Conservation (phyloP, 53 echinoderm and acorn worm genomes). For the Luidia sarsii region DNA sequence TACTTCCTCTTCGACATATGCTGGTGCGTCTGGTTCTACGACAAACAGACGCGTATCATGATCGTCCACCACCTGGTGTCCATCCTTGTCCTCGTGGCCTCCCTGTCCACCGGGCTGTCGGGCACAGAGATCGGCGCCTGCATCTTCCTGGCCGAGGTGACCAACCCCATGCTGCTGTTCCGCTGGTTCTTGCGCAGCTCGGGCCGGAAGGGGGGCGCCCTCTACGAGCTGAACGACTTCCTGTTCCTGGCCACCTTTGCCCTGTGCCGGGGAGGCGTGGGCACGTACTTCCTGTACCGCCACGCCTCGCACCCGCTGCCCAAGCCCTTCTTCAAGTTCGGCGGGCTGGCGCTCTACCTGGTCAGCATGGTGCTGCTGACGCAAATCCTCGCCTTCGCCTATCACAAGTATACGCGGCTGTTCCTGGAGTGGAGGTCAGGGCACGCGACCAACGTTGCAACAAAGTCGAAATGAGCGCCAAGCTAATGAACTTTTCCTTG, state of each 20-base stretch:
- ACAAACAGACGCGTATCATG: slow-evolving; percentile 54
- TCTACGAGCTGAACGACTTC: slow-evolving; percentile 77
- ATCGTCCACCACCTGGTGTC: slow-evolving; percentile 70
- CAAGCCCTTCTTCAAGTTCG: slow-evolving; percentile 56
- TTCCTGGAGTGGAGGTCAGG: not conserved
- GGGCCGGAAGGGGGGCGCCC: slow-evolving; percentile 20
- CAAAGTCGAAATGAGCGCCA: not conserved
- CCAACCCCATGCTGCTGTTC: slow-evolving; percentile 77
- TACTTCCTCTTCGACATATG: slow-evolving; percentile 71
- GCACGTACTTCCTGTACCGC: slow-evolving; percentile 61
- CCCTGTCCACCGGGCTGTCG: slow-evolving; percentile 53
- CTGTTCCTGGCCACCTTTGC: slow-evolving; percentile 71
- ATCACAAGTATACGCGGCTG: not conserved
- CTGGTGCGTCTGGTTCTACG: slow-evolving; percentile 77
- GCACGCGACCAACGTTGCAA: not conserved
- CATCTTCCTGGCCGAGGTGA: slow-evolving; percentile 78
- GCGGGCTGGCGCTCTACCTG: slow-evolving; percentile 56
- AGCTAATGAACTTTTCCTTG: not conserved
- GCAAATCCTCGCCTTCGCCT: slow-evolving; percentile 1
- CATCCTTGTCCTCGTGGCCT: slow-evolving; percentile 54
- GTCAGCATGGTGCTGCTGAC: slow-evolving; percentile 71
- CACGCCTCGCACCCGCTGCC: slow-evolving; percentile 65
- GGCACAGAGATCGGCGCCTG: slow-evolving; percentile 73
- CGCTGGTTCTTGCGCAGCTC: slow-evolving; percentile 87
- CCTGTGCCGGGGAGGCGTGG: slow-evolving; percentile 63